phyloP scores from a whole-genome alignment of 2,888 invertebrate genomes.

The Cremastinae sp. region DNA sequence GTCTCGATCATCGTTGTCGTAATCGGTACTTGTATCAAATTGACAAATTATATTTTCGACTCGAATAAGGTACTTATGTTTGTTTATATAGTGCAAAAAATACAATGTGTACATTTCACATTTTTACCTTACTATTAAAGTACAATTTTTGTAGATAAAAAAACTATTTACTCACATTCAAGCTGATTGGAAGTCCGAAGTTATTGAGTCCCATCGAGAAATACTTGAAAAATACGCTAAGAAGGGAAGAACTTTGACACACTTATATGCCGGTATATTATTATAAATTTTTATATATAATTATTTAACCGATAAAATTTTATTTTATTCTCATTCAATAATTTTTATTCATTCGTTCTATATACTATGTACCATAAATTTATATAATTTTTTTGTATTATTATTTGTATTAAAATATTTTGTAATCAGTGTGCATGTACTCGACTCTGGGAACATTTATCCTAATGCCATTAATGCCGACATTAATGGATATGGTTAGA shows the following conservation, averaged over 20 bases:
- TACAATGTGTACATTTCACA: too few species aligned
- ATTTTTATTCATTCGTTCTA: neutral
- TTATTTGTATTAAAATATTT: neutral
- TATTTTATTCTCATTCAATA: neutral
- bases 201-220: slow-evolving; percentile 24
- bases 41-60: slow-evolving; percentile 48
- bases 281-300: neutral
- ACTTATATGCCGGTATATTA: slow-evolving; percentile 42
- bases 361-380: neutral
- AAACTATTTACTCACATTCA: slow-evolving; percentile 43
- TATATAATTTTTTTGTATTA: neutral
- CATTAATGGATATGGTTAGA: slow-evolving; percentile 42
- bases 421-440: slow-evolving; percentile 51
- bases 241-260: slow-evolving; percentile 45
- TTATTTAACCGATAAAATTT: neutral
- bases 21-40: slow-evolving; percentile 27
- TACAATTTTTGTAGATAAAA: slow-evolving; percentile 36
- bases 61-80: slow-evolving; percentile 53
- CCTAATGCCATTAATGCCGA: slow-evolving; percentile 46
- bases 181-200: slow-evolving; percentile 41
- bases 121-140: neutral
- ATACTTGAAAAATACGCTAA: slow-evolving; percentile 37
- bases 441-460: slow-evolving; percentile 45
- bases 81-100: too few species aligned
- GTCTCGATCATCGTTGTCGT: slow-evolving; percentile 44